Evolutionary conservation across 1,140 invertebrate genomes (phyloP).

Genomic region (Pseudomyrmex concolor): DNA sequence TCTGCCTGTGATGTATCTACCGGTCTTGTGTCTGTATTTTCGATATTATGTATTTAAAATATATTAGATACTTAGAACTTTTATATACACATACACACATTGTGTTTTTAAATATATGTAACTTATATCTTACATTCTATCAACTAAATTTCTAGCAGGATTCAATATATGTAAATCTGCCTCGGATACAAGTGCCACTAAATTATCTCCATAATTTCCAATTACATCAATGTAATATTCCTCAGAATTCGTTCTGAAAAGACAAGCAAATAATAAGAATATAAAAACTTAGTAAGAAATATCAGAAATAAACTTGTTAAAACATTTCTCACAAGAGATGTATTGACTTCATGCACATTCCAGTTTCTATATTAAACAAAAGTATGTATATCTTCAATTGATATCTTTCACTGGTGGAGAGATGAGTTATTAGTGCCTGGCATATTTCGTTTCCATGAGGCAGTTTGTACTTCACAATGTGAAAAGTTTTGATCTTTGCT

Average conservation of each 20-base stretch:
- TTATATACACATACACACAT: too few species aligned
- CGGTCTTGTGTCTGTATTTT: constrained; percentile 71
- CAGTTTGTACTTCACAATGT: constrained; percentile 76
- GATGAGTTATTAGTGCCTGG: constrained; percentile 76
- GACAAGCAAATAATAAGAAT: constrained; percentile 45
- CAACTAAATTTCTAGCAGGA: constrained; percentile 75
- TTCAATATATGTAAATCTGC: constrained; percentile 77
- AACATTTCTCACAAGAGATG: constrained; percentile 64
- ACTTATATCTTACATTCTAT: constrained; percentile 69
- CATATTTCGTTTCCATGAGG: constrained; percentile 63
- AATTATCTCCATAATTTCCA: constrained; percentile 81
- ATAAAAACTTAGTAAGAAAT: neutral
- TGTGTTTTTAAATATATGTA: constrained; percentile 16
- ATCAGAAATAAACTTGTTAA: neutral
- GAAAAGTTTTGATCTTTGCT: constrained; percentile 81
- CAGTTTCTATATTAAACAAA: constrained; percentile 79
- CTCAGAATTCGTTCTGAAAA: constrained; percentile 68
- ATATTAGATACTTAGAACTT: neutral
- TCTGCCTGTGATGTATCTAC: constrained; percentile 78
- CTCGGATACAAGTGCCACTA: constrained; percentile 78
- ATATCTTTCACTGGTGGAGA: constrained; percentile 60
- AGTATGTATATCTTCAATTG: constrained; percentile 70
- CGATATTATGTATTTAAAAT: constrained; percentile 18
- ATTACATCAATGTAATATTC: constrained; percentile 81
- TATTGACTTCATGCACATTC: constrained; percentile 64